phyloP scores from a whole-genome alignment of 1,140 invertebrate species.

The Stegodyphus mimosarum region DNA sequence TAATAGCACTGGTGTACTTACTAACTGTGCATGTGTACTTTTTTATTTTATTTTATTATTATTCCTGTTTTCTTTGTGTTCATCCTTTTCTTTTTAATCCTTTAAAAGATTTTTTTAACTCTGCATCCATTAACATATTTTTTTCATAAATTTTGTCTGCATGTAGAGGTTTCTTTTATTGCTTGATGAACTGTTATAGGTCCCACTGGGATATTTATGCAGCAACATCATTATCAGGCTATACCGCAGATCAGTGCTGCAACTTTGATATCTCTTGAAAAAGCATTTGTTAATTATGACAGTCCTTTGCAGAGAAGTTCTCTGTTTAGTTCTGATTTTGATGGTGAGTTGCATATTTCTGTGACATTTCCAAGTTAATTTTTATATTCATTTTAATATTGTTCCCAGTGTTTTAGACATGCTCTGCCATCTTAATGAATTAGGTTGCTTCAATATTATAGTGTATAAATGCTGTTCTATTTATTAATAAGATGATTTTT shows the following conservation, averaged over 20 bases:
- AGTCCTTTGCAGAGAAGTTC: constrained; percentile 21
- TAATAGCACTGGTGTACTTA: background rate
- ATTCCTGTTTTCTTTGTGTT: too few species aligned
- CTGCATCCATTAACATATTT: background rate
- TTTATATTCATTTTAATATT: too few species aligned
- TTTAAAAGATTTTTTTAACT: background rate
- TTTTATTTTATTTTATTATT: too few species aligned
- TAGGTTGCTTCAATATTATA: too few species aligned
- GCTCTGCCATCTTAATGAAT: too few species aligned
- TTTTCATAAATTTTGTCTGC: background rate
- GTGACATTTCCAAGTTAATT: too few species aligned
- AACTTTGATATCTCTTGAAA: constrained; percentile 57
- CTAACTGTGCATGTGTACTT: background rate
- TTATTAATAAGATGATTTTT: too few species aligned
- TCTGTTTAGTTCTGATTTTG: constrained; percentile 46
- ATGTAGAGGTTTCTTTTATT: too few species aligned
- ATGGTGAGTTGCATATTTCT: constrained; percentile 37
- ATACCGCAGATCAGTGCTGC: constrained; percentile 63
- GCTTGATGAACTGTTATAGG: constrained; percentile 70
- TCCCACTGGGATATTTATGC: constrained; percentile 87
- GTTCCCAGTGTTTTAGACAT: too few species aligned
- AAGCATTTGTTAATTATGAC: constrained; percentile 25
- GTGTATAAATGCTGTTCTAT: too few species aligned
- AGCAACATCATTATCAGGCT: constrained; percentile 91
- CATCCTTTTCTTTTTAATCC: too few species aligned